These are phyloP conservation scores for Brachionus angularis DNA, from an alignment of 1,140 invertebrate species.

Conservation along the genomic window DNA sequence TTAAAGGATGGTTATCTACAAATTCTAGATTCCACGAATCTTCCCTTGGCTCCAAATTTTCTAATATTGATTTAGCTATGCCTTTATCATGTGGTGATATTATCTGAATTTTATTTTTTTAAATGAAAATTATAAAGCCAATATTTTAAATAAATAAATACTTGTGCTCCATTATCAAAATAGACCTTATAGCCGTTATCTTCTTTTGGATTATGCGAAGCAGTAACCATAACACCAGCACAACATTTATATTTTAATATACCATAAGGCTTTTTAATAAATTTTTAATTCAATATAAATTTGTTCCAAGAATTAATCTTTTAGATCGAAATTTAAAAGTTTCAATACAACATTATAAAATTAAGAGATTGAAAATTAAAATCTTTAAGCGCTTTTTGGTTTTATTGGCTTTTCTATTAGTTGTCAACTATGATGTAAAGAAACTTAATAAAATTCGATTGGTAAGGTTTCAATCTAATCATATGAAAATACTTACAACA, in stretches of 20 bases:
- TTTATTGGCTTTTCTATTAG: too few species aligned
- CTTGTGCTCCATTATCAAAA: slow-evolving; percentile 85
- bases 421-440: too few species aligned
- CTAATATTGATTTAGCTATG: slow-evolving; percentile 73
- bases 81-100: slow-evolving; percentile 81
- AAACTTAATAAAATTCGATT: too few species aligned
- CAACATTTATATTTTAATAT: slow-evolving; percentile 68
- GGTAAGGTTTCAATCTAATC: too few species aligned
- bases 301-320: too few species aligned
- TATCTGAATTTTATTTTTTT: slow-evolving; percentile 64
- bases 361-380: background rate
- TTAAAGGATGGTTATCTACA: slow-evolving; percentile 50
- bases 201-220: slow-evolving; percentile 96
- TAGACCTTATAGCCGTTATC: slow-evolving; percentile 99
- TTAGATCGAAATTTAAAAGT: too few species aligned
- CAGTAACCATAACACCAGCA: slow-evolving; percentile 90
- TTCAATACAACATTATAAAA: background rate
- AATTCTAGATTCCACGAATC: slow-evolving; percentile 66
- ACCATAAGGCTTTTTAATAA: slow-evolving; percentile 65
- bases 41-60: slow-evolving; percentile 69
- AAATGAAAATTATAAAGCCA: slow-evolving; percentile 37
- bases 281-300: too few species aligned
- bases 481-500: slow-evolving; percentile 63
- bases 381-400: background rate
- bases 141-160: slow-evolving; percentile 47